Evolutionary conservation across 2,797 vertebrate genomes (phyloP).

Genomic region (Pygocentrus nattereri): DNA sequence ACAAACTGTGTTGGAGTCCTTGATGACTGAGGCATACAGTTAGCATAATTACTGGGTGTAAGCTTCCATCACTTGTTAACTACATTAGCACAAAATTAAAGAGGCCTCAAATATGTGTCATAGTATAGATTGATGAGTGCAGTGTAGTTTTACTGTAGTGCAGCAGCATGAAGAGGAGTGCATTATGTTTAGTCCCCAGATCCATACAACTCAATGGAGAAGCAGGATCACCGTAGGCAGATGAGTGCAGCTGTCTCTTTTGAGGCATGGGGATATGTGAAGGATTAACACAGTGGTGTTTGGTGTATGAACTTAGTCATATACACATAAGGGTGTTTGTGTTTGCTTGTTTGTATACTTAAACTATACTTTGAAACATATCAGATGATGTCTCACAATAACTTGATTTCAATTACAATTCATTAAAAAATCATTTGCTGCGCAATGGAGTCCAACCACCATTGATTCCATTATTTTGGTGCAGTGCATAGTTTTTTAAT

Average conservation of each 20-base stretch:
- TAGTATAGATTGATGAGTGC: not conserved
- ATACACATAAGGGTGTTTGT: too few relatives aligned
- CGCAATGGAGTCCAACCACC: too few relatives aligned
- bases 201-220: slow-evolving; percentile 5
- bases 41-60: not conserved
- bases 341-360: not conserved
- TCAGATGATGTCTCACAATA: not conserved
- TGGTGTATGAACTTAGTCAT: slow-evolving; percentile 13
- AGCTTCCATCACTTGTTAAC: not conserved
- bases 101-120: not conserved
- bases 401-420: too few relatives aligned
- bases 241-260: slow-evolving; percentile 10
- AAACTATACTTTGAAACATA: not conserved
- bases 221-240: not conserved
- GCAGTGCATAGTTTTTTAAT: too few relatives aligned
- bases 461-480: too few relatives aligned
- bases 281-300: slow-evolving; percentile 20
- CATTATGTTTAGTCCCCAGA: slow-evolving; percentile 14
- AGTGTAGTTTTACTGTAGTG: not conserved
- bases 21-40: not conserved
- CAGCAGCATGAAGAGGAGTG: not conserved
- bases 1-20: not conserved
- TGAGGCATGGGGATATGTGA: slow-evolving; percentile 17
- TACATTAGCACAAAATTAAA: not conserved
- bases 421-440: too few relatives aligned